Percentiles rank a stretch among this genome's conserved stretches.
phyloP scores from a whole-genome alignment of 2,888 invertebrate genomes.

The Aethes cnicana region DNA sequence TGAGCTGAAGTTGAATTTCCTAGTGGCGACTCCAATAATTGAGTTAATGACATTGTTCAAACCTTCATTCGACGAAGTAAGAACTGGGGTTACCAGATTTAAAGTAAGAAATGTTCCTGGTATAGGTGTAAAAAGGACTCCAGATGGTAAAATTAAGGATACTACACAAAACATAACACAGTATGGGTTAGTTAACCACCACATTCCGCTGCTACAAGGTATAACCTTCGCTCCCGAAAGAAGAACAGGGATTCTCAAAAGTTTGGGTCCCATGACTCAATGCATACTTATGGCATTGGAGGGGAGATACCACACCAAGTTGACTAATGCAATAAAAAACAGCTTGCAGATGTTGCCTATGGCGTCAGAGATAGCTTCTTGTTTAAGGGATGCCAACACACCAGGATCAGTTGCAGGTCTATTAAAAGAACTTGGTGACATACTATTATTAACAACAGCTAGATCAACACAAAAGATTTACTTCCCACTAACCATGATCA shows the following conservation, averaged over 20 bases:
- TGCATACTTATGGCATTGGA: constrained; percentile 1
- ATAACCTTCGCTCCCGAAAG: constrained; percentile 18
- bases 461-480: constrained; percentile 1
- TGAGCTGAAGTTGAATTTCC: constrained; percentile 16
- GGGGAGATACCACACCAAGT: background rate
- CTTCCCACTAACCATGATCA: background rate
- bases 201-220: too few relatives aligned
- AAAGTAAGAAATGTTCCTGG: too few relatives aligned
- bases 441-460: background rate
- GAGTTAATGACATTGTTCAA: constrained; percentile 33
- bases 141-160: too few relatives aligned
- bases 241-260: constrained; percentile 12
- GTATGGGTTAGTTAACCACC: too few relatives aligned
- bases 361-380: background rate
- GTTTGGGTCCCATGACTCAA: constrained; percentile 10
- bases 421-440: constrained; percentile 2
- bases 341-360: background rate
- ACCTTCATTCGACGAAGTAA: constrained; percentile 35
- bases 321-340: background rate
- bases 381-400: background rate
- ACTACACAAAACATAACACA: too few relatives aligned
- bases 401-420: background rate
- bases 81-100: too few relatives aligned
- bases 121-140: too few relatives aligned
- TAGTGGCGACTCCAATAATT: constrained; percentile 30